Base-by-base conservation (phyloP, 2,113 vertebrate species). In the Zootoca vivipara region DNA sequence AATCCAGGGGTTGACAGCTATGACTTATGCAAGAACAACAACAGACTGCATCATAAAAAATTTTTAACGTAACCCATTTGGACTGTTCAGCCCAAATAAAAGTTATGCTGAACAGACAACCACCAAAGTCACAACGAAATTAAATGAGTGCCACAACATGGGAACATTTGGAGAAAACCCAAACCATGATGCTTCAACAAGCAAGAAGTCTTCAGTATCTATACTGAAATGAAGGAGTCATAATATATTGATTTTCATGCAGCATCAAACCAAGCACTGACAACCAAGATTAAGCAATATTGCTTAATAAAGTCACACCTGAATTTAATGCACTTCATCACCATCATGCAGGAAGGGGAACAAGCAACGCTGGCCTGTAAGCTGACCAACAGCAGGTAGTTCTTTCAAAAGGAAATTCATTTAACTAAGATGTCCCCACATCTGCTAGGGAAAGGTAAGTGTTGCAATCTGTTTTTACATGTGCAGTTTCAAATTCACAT, bases 321-420 rank as follows among this genome's bases (percentile, higher is more conserved):
- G 13, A 42, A 64, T 65, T 86, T n/a, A 70, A 65, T 22, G 0
- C 3, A 38, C 62, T 5, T 35, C 33, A 33, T 65, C 0, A 26
- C 67, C 26, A 40, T 16, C 40, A 40, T 26, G 6, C n/a, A 62
- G 30, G 0, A 6, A 42, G 46, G 56, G 24, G 70, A 78, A 87
- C 35, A 28, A 65, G 26, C 10, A 81, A 33, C 0, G 5, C 42
- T 0, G 13, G 42, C 18, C 78, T 70, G 40, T 0, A 12, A 88
- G 80, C 0, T 56, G 52, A 56, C 83, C 42, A 80, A 4, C 7
- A 3, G 30, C 4, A 89, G 38, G 13, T 78, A 89, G 26, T n/a
- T 33, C 35, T 0, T 0, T 46, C 67, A 52, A 38, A 88, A 80
- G n/a, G 33, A 0, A 0, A 70, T 0, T 46, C 46, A 86, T 58